Percentiles rank a stretch among this genome's conserved stretches.
These are phyloP conservation scores for Sminthurinus aureus DNA, from an alignment of 2,888 invertebrate species.

Conservation along the genomic window DNA sequence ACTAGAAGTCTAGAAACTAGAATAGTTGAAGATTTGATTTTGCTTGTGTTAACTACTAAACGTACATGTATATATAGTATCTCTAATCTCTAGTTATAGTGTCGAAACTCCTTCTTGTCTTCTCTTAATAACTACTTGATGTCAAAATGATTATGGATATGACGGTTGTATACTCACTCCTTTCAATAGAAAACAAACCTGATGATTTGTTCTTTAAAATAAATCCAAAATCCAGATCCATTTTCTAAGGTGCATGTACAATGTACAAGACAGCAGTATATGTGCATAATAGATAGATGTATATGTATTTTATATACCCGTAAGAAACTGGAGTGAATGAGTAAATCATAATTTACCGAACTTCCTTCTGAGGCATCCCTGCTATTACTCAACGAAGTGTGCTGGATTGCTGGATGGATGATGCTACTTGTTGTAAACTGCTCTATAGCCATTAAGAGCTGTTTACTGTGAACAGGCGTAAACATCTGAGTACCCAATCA, in stretches of 20 bases:
- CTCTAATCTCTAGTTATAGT: background rate
- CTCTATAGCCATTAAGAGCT: slow-evolving; percentile 26
- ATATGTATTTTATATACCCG: background rate
- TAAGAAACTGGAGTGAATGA: background rate
- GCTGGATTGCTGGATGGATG: background rate
- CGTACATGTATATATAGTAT: too few relatives aligned
- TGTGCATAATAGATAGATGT: background rate
- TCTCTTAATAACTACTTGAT: slow-evolving; percentile 20
- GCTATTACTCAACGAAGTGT: slow-evolving; percentile 28
- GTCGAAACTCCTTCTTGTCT: background rate
- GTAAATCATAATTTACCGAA: slow-evolving; percentile 39
- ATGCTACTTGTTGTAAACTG: background rate
- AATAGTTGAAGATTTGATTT: background rate
- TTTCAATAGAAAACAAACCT: too few relatives aligned
- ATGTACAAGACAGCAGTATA: slow-evolving; percentile 10
- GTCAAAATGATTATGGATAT: slow-evolving; percentile 23
- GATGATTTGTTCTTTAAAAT: too few relatives aligned
- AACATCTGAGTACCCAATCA: slow-evolving; percentile 22
- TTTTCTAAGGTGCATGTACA: too few relatives aligned
- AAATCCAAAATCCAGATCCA: too few relatives aligned
- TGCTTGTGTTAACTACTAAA: too few relatives aligned
- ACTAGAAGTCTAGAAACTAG: background rate
- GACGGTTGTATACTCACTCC: background rate
- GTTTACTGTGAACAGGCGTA: background rate
- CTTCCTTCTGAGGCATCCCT: slow-evolving; percentile 19